Evolutionary conservation across 2,888 invertebrate genomes (phyloP), one percentile per base, ranked within the genome.

Genomic region (Leptinotarsa juncta): DNA sequence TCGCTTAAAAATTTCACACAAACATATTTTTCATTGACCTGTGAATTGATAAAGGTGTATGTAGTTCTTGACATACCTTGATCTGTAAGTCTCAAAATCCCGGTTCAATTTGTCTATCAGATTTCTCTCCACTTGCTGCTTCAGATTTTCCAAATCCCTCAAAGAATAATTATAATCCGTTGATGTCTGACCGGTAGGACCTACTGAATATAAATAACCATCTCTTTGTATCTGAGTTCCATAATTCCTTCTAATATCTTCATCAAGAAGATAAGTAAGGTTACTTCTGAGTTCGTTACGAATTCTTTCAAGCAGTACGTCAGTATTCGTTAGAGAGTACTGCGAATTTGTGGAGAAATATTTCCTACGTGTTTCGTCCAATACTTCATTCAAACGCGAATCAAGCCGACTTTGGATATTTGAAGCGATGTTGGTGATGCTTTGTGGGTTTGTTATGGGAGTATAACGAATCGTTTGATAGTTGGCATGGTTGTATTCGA

Each of bases 71-170:
- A 71, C 70, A 71, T 70, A 79, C 81, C 81, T 77, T 26, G 72
- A 78, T 55, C 77, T 73, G 51, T 79, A 76, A 18, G 71, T 73
- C 76, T 82, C 79, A 72, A 84, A 84, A 70, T 84, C 84, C 16
- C 82, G 77, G 49, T 80, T 83, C 55, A 85, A 73, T 71, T 87
- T 85, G 10, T 83, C 81, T 0, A 85, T 76, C 57, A 88, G 79
- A 77, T 87, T 86, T 49, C 81, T 80, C 72, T 87, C 85, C 26
- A 87, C 82, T 78, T 87, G 86, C 65, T 82, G 78, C 70, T 83
- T 85, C 65, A 85, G 81, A 72, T 81, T 84, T 42, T 85, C 84
- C 65, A 87, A 82, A 78, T 87, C 87, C 23, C 81, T 83, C 16
- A 81, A 67, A 71, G 83, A 83, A 78, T 87, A 88, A 74, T 86